phyloP scores from a whole-genome alignment of 2,113 vertebrate species.

The Micromys minutus region DNA sequence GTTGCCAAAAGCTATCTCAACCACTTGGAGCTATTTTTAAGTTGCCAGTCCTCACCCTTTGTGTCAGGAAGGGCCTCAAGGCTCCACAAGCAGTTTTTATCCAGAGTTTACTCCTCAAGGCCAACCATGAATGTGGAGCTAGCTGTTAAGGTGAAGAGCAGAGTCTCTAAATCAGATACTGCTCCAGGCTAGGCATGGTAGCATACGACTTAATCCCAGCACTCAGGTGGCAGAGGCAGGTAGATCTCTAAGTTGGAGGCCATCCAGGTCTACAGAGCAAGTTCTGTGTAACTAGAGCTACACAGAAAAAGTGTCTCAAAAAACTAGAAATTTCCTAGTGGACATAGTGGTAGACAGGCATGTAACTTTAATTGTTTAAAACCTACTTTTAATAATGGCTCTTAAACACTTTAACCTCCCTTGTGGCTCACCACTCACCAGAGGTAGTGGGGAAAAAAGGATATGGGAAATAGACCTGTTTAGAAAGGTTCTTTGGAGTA shows the following conservation, averaged over 20 bases:
- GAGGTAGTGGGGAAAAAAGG: no score
- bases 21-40: slow-evolving; percentile 20
- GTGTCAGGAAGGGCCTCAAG: not conserved
- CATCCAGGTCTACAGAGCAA: not conserved
- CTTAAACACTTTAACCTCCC: no score
- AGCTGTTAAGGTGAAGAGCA: not conserved
- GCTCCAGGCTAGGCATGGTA: not conserved
- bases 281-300: not conserved
- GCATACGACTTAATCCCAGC: not conserved
- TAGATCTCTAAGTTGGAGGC: not conserved
- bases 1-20: not conserved
- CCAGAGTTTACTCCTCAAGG: not conserved
- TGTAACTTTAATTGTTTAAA: no score
- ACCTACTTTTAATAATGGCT: no score
- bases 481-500: no score
- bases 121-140: not conserved
- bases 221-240: not conserved
- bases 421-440: no score
- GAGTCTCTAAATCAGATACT: not conserved
- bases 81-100: not conserved
- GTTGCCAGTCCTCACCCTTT: not conserved
- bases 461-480: no score
- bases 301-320: not conserved
- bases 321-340: not conserved
- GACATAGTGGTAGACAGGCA: not conserved